Evolutionary conservation across 2,797 vertebrate genomes (phyloP).

Genomic region (Hippocampus kuda): DNA sequence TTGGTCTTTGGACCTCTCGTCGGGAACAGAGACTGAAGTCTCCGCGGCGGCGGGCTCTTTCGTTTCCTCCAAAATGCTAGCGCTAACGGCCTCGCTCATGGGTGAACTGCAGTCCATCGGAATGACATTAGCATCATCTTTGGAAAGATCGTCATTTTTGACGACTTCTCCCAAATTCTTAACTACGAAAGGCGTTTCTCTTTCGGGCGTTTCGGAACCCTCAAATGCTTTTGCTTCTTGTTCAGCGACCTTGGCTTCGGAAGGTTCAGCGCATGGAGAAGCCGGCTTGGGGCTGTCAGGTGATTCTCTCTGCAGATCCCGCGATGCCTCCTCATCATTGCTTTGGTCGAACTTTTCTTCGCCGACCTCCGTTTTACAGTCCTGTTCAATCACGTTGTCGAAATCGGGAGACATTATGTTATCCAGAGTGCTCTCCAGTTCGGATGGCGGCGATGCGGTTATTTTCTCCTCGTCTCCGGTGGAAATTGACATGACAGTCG

Average conservation of each 20-base stretch:
- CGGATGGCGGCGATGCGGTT: neutral
- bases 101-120: conserved; percentile 89
- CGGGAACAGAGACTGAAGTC: conserved; percentile 31
- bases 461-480: conserved; percentile 20
- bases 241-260: neutral
- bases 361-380: conserved; percentile 32
- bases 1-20: conserved; percentile 45
- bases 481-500: conserved; percentile 19
- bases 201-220: neutral
- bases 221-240: conserved; percentile 22
- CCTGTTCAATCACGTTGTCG: conserved; percentile 16
- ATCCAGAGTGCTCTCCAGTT: neutral
- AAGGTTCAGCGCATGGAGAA: conserved; percentile 16
- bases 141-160: conserved; percentile 30
- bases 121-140: conserved; percentile 77
- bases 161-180: conserved; percentile 12
- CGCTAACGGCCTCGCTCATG: conserved; percentile 62
- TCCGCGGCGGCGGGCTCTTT: conserved; percentile 22
- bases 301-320: conserved; percentile 19
- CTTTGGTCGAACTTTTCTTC: conserved; percentile 14
- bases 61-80: conserved; percentile 10
- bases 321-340: conserved; percentile 14
- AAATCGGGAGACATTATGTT: conserved; percentile 23
- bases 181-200: conserved; percentile 6
- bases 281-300: conserved; percentile 8